phyloP scores from a whole-genome alignment of 1,140 invertebrate genomes.

The Bursaphelenchus mucronatus region DNA sequence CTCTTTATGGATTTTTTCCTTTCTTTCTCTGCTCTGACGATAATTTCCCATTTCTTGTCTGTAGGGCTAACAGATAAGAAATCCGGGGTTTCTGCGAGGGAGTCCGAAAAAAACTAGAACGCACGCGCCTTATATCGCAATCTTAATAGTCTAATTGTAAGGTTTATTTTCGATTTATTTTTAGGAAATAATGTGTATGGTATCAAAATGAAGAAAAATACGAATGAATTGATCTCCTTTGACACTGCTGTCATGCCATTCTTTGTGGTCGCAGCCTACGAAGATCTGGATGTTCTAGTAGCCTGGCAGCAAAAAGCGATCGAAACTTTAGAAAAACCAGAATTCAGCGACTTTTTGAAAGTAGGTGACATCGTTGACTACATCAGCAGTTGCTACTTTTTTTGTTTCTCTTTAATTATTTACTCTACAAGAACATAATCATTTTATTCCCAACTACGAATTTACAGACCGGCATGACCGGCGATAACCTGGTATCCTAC shows the following conservation, averaged over 20 bases:
- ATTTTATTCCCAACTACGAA: constrained; percentile 2
- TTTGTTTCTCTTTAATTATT: neutral
- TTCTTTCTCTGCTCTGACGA: too few species aligned
- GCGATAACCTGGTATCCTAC: constrained; percentile 52
- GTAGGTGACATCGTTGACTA: constrained; percentile 23
- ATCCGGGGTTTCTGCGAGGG: too few species aligned
- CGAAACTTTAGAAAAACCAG: constrained; percentile 44
- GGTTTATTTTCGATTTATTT: constrained; percentile 24
- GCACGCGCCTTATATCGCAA: too few species aligned
- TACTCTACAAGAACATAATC: neutral
- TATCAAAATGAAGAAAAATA: constrained; percentile 38
- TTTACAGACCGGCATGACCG: constrained; percentile 56
- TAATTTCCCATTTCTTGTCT: too few species aligned
- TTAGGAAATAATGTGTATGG: constrained; percentile 58
- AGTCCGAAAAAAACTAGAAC: too few species aligned
- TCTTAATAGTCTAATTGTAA: constrained; percentile 13
- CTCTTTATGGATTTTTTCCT: neutral
- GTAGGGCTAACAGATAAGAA: too few species aligned
- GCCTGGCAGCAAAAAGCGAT: constrained; percentile 51
- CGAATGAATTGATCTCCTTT: constrained; percentile 40
- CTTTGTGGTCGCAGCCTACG: constrained; percentile 52
- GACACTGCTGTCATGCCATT: constrained; percentile 55
- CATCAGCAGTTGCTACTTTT: neutral
- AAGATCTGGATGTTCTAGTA: constrained; percentile 38
- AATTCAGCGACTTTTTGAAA: constrained; percentile 50